These are phyloP conservation scores for Acinonyx jubatus DNA, from an alignment of 2,113 vertebrate species.

Conservation along the genomic window DNA sequence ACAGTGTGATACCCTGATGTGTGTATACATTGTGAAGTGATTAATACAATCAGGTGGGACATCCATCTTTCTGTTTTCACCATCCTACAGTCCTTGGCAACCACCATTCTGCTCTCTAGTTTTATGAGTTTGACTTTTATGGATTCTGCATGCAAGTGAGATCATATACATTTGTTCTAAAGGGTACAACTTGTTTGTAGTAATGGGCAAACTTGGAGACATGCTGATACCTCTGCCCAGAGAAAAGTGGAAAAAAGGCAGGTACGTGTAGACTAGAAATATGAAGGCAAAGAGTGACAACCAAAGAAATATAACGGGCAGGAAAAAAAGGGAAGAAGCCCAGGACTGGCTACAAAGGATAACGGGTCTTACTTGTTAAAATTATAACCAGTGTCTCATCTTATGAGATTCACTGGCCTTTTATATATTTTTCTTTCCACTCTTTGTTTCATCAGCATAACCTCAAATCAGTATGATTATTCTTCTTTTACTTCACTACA, in stretches of 20 bases:
- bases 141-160: not conserved
- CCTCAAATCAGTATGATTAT: not conserved
- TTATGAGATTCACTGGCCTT: not conserved
- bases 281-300: not conserved
- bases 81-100: not conserved
- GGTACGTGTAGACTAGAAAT: not conserved
- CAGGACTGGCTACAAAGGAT: not conserved
- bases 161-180: not conserved
- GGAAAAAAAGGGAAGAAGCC: not conserved
- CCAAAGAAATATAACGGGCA: not conserved
- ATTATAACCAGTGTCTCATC: not conserved
- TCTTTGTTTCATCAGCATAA: constrained; percentile 3
- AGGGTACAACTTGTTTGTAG: not conserved
- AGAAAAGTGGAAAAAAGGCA: not conserved
- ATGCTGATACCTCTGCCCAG: not conserved
- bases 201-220: not conserved
- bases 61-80: not conserved
- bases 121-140: not conserved
- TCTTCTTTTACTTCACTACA: not conserved
- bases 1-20: not conserved
- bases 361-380: not conserved
- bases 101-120: not conserved
- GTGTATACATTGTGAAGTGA: not conserved
- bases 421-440: not conserved
- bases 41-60: not conserved